Evolutionary conservation across 2,888 invertebrate genomes (phyloP).

Genomic region (Orchesella flavescens): DNA sequence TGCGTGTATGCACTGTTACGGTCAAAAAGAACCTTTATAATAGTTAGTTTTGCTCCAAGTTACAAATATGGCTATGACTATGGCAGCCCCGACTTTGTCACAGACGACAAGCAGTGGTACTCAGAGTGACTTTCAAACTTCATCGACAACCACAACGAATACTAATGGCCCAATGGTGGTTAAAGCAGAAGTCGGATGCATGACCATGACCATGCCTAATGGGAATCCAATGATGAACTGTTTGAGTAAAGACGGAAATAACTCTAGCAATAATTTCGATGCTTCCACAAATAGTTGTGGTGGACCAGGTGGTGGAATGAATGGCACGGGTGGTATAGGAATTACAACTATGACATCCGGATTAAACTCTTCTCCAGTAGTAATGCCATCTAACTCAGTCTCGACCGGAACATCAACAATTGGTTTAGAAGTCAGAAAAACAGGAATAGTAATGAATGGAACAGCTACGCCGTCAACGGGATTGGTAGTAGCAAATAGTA

Average conservation of each 20-base stretch:
- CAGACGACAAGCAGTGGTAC: slow-evolving; percentile 61
- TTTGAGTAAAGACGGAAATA: slow-evolving; percentile 39
- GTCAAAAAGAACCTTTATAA: not conserved
- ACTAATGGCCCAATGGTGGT: slow-evolving; percentile 51
- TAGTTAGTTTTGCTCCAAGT: not conserved
- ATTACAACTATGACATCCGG: slow-evolving; percentile 40
- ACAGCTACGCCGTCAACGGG: slow-evolving; percentile 28
- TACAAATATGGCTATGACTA: slow-evolving; percentile 65
- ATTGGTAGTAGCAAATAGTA: slow-evolving; percentile 21
- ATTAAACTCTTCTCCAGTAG: slow-evolving; percentile 29
- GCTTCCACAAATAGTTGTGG: slow-evolving; percentile 19
- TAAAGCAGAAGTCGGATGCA: slow-evolving; percentile 66
- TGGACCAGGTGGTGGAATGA: slow-evolving; percentile 24
- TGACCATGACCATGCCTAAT: slow-evolving; percentile 63
- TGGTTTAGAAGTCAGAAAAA: slow-evolving; percentile 47
- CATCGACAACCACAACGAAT: slow-evolving; percentile 30
- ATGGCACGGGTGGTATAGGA: slow-evolving; percentile 37
- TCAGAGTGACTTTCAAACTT: slow-evolving; percentile 61
- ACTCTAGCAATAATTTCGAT: slow-evolving; percentile 40
- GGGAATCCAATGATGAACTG: slow-evolving; percentile 45
- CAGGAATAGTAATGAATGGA: slow-evolving; percentile 46
- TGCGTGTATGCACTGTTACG: too few species aligned
- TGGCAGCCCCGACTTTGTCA: slow-evolving; percentile 64
- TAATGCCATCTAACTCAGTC: slow-evolving; percentile 52
- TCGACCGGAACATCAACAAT: slow-evolving; percentile 50